Base-by-base conservation (phyloP, 2,113 vertebrate species). In the Galemys pyrenaicus region DNA sequence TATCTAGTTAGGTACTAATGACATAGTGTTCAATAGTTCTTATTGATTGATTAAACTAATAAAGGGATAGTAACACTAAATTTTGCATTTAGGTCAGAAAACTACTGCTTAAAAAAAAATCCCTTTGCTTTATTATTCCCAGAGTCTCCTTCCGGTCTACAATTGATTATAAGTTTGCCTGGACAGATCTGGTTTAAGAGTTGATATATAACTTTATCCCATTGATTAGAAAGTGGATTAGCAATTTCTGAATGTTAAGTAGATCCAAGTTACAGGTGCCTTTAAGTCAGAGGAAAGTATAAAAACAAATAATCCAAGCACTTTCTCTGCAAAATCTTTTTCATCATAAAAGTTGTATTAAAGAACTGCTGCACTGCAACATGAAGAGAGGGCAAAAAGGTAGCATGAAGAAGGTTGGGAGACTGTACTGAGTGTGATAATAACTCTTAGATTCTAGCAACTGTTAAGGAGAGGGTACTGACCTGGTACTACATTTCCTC, bases 401-500 rank as follows among this genome's bases (percentile, higher is more conserved):
- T 5, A 32, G 28, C 62, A 15, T 80, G 13, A 62, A 70, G 67
- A 74, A 20, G 8, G 28, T 17, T 13, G 65, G 87, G 90, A 62
- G 60, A 64, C 70, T 93, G 86, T 68, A 5, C 28, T 17, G 0
- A 95, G 70, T 73, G 5, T 87, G 56, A 39, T 62, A 90, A 20
- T 24, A 5, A 46, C 97, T 88, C 95, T 95, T 90, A 89, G 93
- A 67, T 92, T 87, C 94, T 87, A 95, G 41, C 87, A 96, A 11
- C 96, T 96, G 62, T 88, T 22, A 41, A 97, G 92, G 96, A 41
- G 49, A 24, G 35, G 15, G 79, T n/a, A 96, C 97, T 96, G 97
- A 94, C 97, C 97, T 97, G 90, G 85, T 98, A 97, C 98, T 98
- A 98, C 93, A 97, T 97, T 97, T 96, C 88, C 65, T 80, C 95